Evolutionary conservation across 2,888 invertebrate species (phyloP).

Genomic region (Mesoligia furuncula): DNA sequence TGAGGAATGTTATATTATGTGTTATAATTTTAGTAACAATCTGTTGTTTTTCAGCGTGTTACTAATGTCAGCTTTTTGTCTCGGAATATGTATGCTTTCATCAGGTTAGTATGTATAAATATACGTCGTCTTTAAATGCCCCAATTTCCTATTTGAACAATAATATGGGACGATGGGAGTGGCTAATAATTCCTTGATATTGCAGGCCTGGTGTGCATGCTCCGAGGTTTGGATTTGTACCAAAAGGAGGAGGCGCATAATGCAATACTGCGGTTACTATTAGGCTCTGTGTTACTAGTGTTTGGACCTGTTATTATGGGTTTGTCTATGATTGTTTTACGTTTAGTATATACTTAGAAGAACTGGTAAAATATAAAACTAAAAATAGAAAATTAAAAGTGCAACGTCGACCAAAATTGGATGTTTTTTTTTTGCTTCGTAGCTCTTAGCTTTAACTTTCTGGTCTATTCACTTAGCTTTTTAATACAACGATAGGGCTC

Average conservation of each 20-base stretch:
- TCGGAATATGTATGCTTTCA: slow-evolving; percentile 52
- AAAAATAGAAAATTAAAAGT: slow-evolving; percentile 11
- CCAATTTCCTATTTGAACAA: slow-evolving; percentile 13
- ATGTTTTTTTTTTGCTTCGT: slow-evolving; percentile 5
- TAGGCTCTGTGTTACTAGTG: slow-evolving; percentile 43
- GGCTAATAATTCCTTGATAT: slow-evolving; percentile 41
- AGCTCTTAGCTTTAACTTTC: neutral
- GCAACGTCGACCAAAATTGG: neutral
- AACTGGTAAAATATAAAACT: neutral
- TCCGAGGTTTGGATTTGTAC: slow-evolving; percentile 44
- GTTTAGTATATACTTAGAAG: slow-evolving; percentile 21
- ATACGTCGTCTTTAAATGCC: neutral
- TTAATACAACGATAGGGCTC: neutral
- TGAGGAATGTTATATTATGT: neutral
- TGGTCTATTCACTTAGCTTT: neutral
- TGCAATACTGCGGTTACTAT: slow-evolving; percentile 42
- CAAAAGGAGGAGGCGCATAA: slow-evolving; percentile 51
- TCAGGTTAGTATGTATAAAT: slow-evolving; percentile 39
- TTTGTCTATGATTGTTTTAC: slow-evolving; percentile 32
- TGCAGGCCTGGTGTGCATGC: slow-evolving; percentile 43
- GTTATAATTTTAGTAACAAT: neutral
- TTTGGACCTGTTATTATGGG: slow-evolving; percentile 45
- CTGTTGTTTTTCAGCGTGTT: slow-evolving; percentile 51
- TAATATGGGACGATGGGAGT: slow-evolving; percentile 3
- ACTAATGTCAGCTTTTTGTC: slow-evolving; percentile 47